Evolutionary conservation across 2,797 vertebrate genomes (phyloP).

Genomic region (Melanotaenia maccullochi): DNA sequence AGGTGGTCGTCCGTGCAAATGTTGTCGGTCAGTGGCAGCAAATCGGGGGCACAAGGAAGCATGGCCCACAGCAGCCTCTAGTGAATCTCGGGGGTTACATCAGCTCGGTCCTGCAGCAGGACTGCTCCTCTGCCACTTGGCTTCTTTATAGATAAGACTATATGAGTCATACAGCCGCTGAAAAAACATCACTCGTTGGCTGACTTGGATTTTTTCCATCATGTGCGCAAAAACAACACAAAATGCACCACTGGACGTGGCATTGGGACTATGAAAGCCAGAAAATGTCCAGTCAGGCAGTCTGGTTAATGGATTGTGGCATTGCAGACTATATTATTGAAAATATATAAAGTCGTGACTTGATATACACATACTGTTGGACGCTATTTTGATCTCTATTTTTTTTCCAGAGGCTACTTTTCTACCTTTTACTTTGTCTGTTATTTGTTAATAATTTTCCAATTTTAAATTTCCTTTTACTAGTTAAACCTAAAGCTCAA

Average conservation of each 20-base stretch:
- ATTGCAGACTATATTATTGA: conserved; percentile 4
- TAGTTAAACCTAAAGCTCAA: conserved; percentile 17
- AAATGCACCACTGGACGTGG: conserved; percentile 48
- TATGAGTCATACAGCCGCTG: conserved; percentile 81
- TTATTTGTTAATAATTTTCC: not conserved
- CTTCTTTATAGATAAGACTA: conserved; percentile 78
- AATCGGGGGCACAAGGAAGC: conserved; percentile 34
- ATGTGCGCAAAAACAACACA: conserved; percentile 47
- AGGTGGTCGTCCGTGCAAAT: conserved; percentile 10
- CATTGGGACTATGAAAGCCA: conserved; percentile 10
- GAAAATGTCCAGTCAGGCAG: not conserved
- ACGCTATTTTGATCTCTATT: conserved; percentile 7
- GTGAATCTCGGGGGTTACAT: conserved; percentile 66
- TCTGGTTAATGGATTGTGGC: conserved; percentile 4
- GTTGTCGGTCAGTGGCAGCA: conserved; percentile 10
- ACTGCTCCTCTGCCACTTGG: conserved; percentile 73
- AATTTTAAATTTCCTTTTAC: conserved; percentile 32
- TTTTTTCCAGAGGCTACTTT: conserved; percentile 37
- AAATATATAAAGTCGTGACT: conserved; percentile 26
- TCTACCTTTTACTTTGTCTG: not conserved
- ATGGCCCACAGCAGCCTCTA: conserved; percentile 70
- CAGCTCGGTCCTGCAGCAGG: conserved; percentile 77
- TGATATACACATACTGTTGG: conserved; percentile 14
- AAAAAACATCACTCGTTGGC: conserved; percentile 60
- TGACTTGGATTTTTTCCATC: conserved; percentile 44